Evolutionary conservation across 2,113 vertebrate species (phyloP), one percentile per base, ranked within the genome.

Genomic region (Pycnonotus jocosus): DNA sequence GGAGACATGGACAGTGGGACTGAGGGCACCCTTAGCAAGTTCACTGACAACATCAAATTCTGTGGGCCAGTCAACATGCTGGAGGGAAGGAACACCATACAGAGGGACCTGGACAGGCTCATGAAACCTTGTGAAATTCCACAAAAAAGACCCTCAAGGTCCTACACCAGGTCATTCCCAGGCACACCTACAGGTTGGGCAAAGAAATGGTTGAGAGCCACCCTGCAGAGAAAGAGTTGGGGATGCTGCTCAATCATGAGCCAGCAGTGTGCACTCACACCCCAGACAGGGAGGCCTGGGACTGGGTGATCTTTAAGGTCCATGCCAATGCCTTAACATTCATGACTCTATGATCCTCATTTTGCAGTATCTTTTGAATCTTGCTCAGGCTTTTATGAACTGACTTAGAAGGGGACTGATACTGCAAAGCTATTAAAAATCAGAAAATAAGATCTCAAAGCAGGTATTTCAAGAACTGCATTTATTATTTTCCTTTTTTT

Each of bases 211-310:
- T 4, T 61, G 54, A 48, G 23, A 66, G 28, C 13, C 15, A 16
- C 5, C 20, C 38, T 45, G 22, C 5, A 15, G 16, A 74, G 24
- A 51, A 45, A 58, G 44, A 51, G 4, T 15, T 53, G 38, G 11
- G 11, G 6, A 0, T n/a, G 23, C 6, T 81, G 28, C 13, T n/a
- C 45, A 12, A 17, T 4, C 11, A 12, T 30, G 60, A 53, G 21
- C 19, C 10, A 12, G 18, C 33, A 66, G 23, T 6, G 15, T 50
- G 27, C 0, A 0, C 45, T 60, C 38, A 58, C 10, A 51, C 15
- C 12, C 19, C 44, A 45, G 53, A 38, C 12, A 53, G 19, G 11
- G 33, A 38, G 3, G 23, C 6, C 30, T 66, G 27, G 7, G 23
- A 38, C 45, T 17, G n/a, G 19, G n/a, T 17, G 3, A 3, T 6